Evolutionary conservation across 2,797 vertebrate species (phyloP).

Genomic region (Schizopygopsis pylzovi): DNA sequence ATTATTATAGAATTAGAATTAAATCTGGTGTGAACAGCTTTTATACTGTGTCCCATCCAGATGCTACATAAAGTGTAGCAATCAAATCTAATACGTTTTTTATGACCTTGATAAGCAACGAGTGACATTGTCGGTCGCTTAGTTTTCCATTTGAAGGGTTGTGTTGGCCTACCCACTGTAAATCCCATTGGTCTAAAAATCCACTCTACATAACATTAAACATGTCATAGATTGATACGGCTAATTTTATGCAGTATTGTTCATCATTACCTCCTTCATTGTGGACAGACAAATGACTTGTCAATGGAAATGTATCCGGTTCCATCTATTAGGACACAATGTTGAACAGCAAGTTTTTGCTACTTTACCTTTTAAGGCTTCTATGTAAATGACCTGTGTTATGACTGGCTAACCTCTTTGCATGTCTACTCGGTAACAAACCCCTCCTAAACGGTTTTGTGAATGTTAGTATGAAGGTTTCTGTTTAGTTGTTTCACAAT

Average conservation of each 20-base stretch:
- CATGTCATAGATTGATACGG: not conserved
- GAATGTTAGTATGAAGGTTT: not conserved
- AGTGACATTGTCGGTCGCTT: not conserved
- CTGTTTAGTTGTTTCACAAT: not conserved
- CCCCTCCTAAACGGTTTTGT: not conserved
- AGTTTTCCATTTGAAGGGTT: not conserved
- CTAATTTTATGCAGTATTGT: not conserved
- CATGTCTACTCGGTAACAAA: not conserved
- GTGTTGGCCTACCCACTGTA: not conserved
- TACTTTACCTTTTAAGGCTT: not conserved
- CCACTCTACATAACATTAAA: not conserved
- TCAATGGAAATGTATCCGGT: not conserved
- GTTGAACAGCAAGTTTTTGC: not conserved
- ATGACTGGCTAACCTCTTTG: conserved; percentile 10
- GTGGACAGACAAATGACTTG: not conserved
- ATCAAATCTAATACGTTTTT: not conserved
- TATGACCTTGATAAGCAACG: not conserved
- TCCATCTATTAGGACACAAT: not conserved
- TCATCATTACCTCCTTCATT: not conserved
- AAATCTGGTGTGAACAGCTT: not conserved
- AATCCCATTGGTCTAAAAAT: not conserved
- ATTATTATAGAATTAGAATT: not conserved
- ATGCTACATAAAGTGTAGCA: not conserved
- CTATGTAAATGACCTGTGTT: not conserved
- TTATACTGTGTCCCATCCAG: not conserved